Percentiles rank a stretch among this genome's conserved stretches.
Conservation (phyloP, 2,888 invertebrate genomes). For the Oeneis ivallda region DNA sequence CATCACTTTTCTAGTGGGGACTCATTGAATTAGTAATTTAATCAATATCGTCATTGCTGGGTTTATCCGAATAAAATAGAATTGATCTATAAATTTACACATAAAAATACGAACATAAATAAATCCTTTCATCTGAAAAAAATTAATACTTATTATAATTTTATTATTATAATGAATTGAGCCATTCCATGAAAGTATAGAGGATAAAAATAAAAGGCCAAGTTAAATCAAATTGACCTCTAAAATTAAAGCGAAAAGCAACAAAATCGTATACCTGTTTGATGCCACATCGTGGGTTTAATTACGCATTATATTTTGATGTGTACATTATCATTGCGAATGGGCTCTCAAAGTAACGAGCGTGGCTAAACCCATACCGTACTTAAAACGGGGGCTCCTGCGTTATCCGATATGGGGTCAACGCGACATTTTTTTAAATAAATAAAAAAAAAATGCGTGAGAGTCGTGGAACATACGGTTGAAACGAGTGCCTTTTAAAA, state of each 20-base stretch:
- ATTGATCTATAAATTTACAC: too few species aligned
- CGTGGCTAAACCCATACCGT: constrained; percentile 16
- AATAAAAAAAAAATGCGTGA: too few species aligned
- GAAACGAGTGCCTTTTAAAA: too few species aligned
- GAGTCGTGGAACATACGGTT: too few species aligned
- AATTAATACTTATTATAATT: constrained; percentile 6
- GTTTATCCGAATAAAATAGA: too few species aligned
- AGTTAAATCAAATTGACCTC: constrained; percentile 7
- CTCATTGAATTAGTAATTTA: too few species aligned
- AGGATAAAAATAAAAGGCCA: not conserved
- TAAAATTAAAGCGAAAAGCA: constrained; percentile 7
- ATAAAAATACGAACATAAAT: not conserved
- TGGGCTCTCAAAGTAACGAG: constrained; percentile 22
- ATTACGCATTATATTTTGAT: constrained; percentile 30
- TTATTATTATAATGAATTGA: constrained; percentile 8
- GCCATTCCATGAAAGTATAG: constrained; percentile 8
- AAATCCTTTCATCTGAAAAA: not conserved
- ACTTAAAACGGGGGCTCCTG: constrained; percentile 1
- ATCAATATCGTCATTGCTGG: too few species aligned
- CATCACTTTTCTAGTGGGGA: too few species aligned
- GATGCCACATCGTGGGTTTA: constrained; percentile 8
- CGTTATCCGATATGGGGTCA: constrained; percentile 5
- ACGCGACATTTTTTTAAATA: not conserved
- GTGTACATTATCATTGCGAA: constrained; percentile 30
- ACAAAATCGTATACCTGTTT: constrained; percentile 16